These are phyloP conservation scores for Brachyhypopomus gauderio DNA, from an alignment of 2,113 vertebrate genomes.

Conservation along the genomic window DNA sequence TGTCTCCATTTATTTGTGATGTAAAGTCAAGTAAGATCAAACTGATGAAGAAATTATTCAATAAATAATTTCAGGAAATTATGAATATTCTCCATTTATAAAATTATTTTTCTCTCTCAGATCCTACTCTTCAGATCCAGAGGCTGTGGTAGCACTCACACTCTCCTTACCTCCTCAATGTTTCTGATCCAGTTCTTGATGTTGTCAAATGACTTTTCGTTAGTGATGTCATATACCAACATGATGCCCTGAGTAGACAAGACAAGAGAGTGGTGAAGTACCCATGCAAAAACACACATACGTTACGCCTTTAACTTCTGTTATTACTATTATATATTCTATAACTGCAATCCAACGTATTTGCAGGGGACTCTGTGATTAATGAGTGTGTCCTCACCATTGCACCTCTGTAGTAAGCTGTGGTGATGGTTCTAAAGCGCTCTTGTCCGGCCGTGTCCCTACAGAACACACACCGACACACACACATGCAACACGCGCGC, in stretches of 20 bases:
- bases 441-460: slow-evolving; percentile 88
- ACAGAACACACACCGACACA: slow-evolving; percentile 40
- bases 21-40: too few relatives aligned
- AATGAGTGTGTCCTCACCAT: slow-evolving; percentile 73
- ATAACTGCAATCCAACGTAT: too few relatives aligned
- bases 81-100: background rate
- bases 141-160: background rate
- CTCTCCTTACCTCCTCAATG: slow-evolving; percentile 87
- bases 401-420: slow-evolving; percentile 86
- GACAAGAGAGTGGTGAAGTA: background rate
- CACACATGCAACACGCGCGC: background rate
- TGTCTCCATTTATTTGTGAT: too few relatives aligned
- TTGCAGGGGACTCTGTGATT: background rate
- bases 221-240: slow-evolving; percentile 97
- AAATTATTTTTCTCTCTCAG: too few relatives aligned
- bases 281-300: background rate
- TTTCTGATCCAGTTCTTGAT: slow-evolving; percentile 99
- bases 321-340: too few relatives aligned
- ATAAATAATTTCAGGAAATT: too few relatives aligned
- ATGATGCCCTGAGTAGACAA: slow-evolving; percentile 87
- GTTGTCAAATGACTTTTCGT: slow-evolving; percentile 97
- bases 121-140: too few relatives aligned
- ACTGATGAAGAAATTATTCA: too few relatives aligned
- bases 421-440: slow-evolving; percentile 87
- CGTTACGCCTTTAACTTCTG: too few relatives aligned